Evolutionary conservation across 2,797 vertebrate species (phyloP).

Genomic region (Characodon lateralis): DNA sequence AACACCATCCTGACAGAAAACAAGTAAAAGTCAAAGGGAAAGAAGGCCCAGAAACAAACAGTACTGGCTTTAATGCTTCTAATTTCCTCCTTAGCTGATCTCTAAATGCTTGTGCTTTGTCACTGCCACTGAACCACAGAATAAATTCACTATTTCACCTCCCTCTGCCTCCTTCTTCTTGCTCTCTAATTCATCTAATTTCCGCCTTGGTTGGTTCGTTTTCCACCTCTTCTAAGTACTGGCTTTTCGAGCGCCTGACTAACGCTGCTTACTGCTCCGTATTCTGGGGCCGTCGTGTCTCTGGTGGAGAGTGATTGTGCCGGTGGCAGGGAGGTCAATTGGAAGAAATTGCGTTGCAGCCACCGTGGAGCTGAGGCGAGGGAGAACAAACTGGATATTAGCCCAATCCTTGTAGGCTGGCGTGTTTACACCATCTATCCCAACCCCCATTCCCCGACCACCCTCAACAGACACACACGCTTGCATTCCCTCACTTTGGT

Average conservation of each 20-base stretch:
- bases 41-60: conserved; percentile 46
- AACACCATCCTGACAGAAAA: conserved; percentile 36
- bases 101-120: conserved; percentile 78
- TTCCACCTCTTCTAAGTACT: conserved; percentile 53
- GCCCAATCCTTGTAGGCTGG: conserved; percentile 81
- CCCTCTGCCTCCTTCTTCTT: conserved; percentile 61
- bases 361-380: conserved; percentile 78
- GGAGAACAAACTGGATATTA: conserved; percentile 83
- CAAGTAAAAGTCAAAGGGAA: conserved; percentile 56
- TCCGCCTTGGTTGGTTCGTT: conserved; percentile 66
- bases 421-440: conserved; percentile 76
- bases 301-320: conserved; percentile 80
- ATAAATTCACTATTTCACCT: conserved; percentile 76
- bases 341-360: conserved; percentile 84
- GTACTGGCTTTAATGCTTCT: conserved; percentile 62
- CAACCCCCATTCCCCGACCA: conserved; percentile 21
- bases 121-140: conserved; percentile 74
- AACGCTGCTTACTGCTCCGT: conserved; percentile 70
- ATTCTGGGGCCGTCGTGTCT: conserved; percentile 76
- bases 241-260: conserved; percentile 38
- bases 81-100: conserved; percentile 78
- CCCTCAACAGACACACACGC: conserved; percentile 36
- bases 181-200: conserved; percentile 78
- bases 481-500: conserved; percentile 33
- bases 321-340: conserved; percentile 84